Evolutionary conservation across 2,888 invertebrate species (phyloP).

Genomic region (Chrysolina haemoptera): DNA sequence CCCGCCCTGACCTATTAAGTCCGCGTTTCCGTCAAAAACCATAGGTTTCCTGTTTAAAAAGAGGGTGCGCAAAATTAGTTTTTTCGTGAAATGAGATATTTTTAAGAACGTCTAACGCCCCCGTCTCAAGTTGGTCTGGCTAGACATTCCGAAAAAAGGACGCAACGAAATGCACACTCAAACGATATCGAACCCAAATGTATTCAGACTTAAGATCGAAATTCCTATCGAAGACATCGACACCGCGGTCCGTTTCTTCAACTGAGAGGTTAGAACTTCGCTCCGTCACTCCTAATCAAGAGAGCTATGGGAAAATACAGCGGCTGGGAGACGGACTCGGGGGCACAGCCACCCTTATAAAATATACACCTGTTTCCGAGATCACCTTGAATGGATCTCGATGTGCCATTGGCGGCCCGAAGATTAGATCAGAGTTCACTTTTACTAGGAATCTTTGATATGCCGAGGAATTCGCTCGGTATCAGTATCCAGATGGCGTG

Average conservation of each 20-base stretch:
- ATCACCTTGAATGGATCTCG: conserved; percentile 44
- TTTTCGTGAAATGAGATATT: conserved; percentile 65
- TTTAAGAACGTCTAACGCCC: conserved; percentile 57
- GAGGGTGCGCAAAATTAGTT: conserved; percentile 65
- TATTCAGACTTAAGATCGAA: not conserved
- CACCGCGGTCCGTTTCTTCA: conserved; percentile 9
- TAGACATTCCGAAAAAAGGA: not conserved
- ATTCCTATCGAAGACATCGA: not conserved
- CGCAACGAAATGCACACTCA: too few relatives aligned
- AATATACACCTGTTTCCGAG: conserved; percentile 48
- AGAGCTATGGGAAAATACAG: conserved; percentile 50
- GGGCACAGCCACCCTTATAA: conserved; percentile 45
- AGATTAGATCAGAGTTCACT: conserved; percentile 26
- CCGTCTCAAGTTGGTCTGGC: conserved; percentile 29
- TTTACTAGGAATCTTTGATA: conserved; percentile 23
- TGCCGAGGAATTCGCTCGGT: conserved; percentile 9
- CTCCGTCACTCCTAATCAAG: conserved; percentile 44
- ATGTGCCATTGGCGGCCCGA: conserved; percentile 18
- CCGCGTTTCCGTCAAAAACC: conserved; percentile 58
- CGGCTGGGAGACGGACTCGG: conserved; percentile 47
- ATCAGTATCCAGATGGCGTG: conserved; percentile 2
- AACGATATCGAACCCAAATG: not conserved
- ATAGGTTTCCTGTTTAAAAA: conserved; percentile 64
- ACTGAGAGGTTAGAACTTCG: conserved; percentile 16
- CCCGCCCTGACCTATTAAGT: conserved; percentile 48